A percentile compares a stretch with the other conserved stretches of the same genome.
Evolutionary conservation across 2,888 invertebrate species (phyloP).

Genomic region (Homarus gammarus): DNA sequence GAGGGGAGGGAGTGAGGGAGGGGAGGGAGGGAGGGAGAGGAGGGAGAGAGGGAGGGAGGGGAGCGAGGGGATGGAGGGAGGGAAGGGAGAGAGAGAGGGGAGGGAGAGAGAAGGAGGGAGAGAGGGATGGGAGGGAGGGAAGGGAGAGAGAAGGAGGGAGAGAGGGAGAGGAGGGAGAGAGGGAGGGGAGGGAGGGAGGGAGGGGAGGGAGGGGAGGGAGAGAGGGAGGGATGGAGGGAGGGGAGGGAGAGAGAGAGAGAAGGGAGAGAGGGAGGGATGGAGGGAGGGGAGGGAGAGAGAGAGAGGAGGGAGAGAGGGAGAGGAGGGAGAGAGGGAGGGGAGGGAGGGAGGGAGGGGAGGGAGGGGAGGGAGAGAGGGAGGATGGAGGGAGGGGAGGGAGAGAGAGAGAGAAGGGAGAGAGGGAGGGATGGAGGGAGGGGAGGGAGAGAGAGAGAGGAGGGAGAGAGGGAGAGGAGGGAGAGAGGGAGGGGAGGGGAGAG

Average conservation of each 20-base stretch:
- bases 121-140: neutral
- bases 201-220: conserved; percentile 10
- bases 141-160: neutral
- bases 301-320: neutral
- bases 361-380: neutral
- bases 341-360: conserved; percentile 4
- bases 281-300: neutral
- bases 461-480: conserved; percentile 26
- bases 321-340: neutral
- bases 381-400: no score
- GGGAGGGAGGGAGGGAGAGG: neutral
- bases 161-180: neutral
- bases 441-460: neutral
- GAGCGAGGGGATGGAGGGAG: neutral
- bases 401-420: no score
- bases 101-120: neutral
- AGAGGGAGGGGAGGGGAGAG: neutral
- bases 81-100: neutral
- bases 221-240: neutral
- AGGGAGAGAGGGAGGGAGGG: neutral
- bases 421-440: no score
- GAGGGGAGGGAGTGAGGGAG: neutral
- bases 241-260: neutral
- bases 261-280: neutral
- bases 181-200: conserved; percentile 8